Base-by-base conservation (phyloP, 2,888 invertebrate genomes). In the Steinernema hermaphroditum region DNA sequence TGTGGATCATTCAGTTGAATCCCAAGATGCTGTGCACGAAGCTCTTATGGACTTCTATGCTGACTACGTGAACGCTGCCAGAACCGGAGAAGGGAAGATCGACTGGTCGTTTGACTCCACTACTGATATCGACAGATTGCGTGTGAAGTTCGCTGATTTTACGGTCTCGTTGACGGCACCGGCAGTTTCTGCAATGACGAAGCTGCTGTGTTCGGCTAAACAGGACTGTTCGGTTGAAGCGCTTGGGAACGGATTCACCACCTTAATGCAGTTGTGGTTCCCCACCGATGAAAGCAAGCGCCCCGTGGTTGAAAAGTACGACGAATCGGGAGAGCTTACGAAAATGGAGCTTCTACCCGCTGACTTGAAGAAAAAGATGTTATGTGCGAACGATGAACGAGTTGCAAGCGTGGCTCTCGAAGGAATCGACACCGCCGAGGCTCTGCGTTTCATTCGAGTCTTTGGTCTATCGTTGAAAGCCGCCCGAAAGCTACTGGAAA, bases 341-440 rank as follows among this genome's bases (percentile, higher is more conserved):
- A 22, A 54, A 4, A 2, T 54, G 22, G 54, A 54, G 4, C 27
- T 54, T 6, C 54, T 54, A 22, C 16, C 19, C 54, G 27, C 14
- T 16, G 54, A 54, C 27, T 22, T 54, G 16, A 54, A 54, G 54
- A 54, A 54, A 32, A 62, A 62, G 62, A 62, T 62, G 62, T 9
- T 54, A 2, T 54, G 27, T 14, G 16, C 54, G 2, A 54, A 14
- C 22, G 54, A 54, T 54, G 54, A 54, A 16, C 16, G 54, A 22
- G 12, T 54, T 27, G 22, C 19, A 16, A 54, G 27, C 19, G 22
- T 27, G 4, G 54, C 54, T 24, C 29, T 62, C 16, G 29, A 62
- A 2, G 62, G 62, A 16, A 27, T 62, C 2, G 62, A 32, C 9
- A 16, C 32, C n/a, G 4, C 14, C 2, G 62, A 62, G 14, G 62